Evolutionary conservation across 2,113 vertebrate species (phyloP).

Genomic region (Tetrax tetrax): DNA sequence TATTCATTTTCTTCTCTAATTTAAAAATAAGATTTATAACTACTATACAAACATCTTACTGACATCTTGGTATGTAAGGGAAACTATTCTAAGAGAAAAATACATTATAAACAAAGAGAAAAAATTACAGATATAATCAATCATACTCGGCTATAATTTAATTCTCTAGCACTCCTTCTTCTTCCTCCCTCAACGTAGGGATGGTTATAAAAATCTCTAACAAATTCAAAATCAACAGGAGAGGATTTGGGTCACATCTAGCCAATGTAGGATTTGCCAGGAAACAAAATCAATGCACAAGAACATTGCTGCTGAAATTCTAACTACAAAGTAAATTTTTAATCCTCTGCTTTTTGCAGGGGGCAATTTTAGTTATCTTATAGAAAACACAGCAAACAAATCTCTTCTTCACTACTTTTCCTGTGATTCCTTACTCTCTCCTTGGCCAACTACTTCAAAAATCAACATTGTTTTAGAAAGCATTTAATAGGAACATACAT

Average conservation of each 20-base stretch:
- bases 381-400: neutral
- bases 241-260: neutral
- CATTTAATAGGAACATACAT: neutral
- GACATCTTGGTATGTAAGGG: neutral
- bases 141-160: neutral
- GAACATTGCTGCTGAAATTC: neutral
- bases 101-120: neutral
- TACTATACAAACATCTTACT: neutral
- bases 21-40: neutral
- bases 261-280: neutral
- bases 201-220: neutral
- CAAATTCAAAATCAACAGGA: neutral
- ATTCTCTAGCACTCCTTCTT: neutral
- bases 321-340: neutral
- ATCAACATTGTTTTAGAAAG: neutral
- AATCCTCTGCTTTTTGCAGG: neutral
- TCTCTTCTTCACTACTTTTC: neutral
- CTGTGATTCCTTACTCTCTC: neutral
- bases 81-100: neutral
- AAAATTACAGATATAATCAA: neutral
- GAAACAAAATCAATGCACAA: neutral
- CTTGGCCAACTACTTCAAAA: neutral
- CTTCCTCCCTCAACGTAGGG: accelerated
- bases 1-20: neutral
- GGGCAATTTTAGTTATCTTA: neutral